Conservation (phyloP, 1,140 invertebrate species). For the Megathymus violae region DNA sequence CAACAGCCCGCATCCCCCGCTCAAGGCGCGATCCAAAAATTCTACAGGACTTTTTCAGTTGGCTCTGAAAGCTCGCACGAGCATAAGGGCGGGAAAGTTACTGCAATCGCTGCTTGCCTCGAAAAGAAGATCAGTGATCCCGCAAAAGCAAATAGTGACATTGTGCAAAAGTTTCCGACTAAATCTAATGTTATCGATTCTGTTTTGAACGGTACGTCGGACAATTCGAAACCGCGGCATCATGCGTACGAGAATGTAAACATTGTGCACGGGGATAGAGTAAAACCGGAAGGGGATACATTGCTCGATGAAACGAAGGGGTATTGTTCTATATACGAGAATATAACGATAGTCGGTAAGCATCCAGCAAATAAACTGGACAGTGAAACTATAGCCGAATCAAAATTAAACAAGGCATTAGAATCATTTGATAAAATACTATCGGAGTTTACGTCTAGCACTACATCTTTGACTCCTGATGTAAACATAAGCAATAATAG, state of each 20-base stretch:
- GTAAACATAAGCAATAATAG: slow-evolving; percentile 50
- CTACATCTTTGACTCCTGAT: slow-evolving; percentile 50
- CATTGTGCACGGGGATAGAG: slow-evolving; percentile 45
- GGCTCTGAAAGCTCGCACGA: slow-evolving; percentile 63
- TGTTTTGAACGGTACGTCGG: slow-evolving; percentile 53
- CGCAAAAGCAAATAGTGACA: slow-evolving; percentile 68
- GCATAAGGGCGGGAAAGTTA: slow-evolving; percentile 74
- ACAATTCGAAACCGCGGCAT: slow-evolving; percentile 48
- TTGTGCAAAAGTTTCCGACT: slow-evolving; percentile 66
- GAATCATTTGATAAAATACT: slow-evolving; percentile 87
- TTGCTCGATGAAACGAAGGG: slow-evolving; percentile 72
- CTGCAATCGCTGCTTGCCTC: slow-evolving; percentile 73
- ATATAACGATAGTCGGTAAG: slow-evolving; percentile 72
- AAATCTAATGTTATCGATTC: slow-evolving; percentile 60
- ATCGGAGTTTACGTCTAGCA: slow-evolving; percentile 75
- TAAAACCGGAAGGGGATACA: slow-evolving; percentile 48
- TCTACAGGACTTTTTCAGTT: slow-evolving; percentile 82
- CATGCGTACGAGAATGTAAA: slow-evolving; percentile 82
- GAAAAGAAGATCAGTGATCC: slow-evolving; percentile 74
- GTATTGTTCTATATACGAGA: slow-evolving; percentile 77
- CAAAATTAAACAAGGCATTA: slow-evolving; percentile 85
- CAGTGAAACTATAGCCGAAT: slow-evolving; percentile 58
- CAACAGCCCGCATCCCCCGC: slow-evolving; percentile 56
- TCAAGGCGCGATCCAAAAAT: slow-evolving; percentile 77
- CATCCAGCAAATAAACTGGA: slow-evolving; percentile 45